A percentile compares a stretch with the other conserved stretches of the same genome.
phyloP scores from a whole-genome alignment of 37 sponge, comb jelly and placozoan genomes.

The Agelas oroides region DNA sequence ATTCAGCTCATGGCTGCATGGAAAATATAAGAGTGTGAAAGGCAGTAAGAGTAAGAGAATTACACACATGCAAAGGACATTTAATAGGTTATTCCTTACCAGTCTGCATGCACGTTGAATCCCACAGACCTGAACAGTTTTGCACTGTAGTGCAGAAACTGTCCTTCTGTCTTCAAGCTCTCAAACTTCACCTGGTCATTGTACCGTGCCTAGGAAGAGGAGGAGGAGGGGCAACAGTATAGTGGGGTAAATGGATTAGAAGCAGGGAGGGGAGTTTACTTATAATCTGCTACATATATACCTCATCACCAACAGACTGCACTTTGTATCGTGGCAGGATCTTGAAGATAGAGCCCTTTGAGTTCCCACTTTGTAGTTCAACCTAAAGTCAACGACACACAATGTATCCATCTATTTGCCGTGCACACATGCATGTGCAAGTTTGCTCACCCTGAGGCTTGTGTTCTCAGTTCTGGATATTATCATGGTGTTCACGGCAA shows the following conservation, averaged over 20 bases:
- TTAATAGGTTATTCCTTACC: background rate
- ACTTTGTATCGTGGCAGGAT: constrained; percentile 86
- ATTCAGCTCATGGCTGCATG: constrained; percentile 73
- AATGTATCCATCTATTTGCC: background rate
- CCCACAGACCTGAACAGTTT: background rate
- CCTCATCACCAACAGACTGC: constrained; percentile 81
- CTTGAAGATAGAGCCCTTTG: constrained; percentile 63
- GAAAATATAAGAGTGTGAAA: background rate
- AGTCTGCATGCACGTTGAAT: background rate
- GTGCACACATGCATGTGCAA: background rate
- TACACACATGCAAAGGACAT: background rate
- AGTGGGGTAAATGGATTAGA: background rate
- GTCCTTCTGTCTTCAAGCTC: constrained; percentile 81
- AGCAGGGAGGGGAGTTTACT: too few relatives aligned
- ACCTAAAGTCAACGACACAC: constrained; percentile 15
- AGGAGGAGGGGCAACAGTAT: background rate
- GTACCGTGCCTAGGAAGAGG: constrained; percentile 43
- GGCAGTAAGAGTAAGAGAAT: background rate
- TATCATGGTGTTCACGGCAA: constrained; percentile 50
- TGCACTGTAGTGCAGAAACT: constrained; percentile 73
- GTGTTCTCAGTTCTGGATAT: constrained; percentile 79
- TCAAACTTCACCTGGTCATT: constrained; percentile 79
- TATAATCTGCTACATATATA: constrained; percentile 5
- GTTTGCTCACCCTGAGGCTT: constrained; percentile 56
- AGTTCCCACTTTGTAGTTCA: constrained; percentile 29